A percentile compares a stretch with the other conserved stretches of the same genome.
These are phyloP conservation scores for Pelodytes ibericus DNA, from an alignment of 2,797 vertebrate species.

Conservation along the genomic window DNA sequence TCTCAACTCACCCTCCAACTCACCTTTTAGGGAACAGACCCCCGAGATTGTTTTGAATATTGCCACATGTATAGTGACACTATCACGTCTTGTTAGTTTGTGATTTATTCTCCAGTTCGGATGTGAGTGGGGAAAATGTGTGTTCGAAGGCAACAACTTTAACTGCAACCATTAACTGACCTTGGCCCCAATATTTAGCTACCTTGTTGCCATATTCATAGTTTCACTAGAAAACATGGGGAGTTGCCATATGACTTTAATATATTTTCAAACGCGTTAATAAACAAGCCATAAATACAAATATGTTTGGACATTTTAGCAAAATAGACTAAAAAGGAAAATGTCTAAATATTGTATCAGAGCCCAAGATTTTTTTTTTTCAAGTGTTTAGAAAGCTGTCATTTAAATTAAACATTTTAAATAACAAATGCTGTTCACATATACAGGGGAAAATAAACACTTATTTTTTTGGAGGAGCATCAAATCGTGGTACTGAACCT, in stretches of 20 bases:
- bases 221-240: neutral
- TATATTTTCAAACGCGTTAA: constrained; percentile 29
- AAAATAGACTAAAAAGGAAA: constrained; percentile 4
- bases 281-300: constrained; percentile 24
- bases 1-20: too few relatives aligned
- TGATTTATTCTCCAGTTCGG: too few relatives aligned
- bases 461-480: neutral
- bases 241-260: constrained; percentile 18
- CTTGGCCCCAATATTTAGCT: too few relatives aligned
- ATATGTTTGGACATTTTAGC: constrained; percentile 1
- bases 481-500: neutral
- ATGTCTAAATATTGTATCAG: constrained; percentile 15
- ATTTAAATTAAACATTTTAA: neutral
- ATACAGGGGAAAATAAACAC: constrained; percentile 5
- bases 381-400: constrained; percentile 3
- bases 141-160: too few relatives aligned
- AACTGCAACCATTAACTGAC: too few relatives aligned
- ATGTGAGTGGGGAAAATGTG: too few relatives aligned
- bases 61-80: too few relatives aligned
- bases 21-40: too few relatives aligned
- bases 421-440: constrained; percentile 7
- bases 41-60: too few relatives aligned
- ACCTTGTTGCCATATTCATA: neutral
- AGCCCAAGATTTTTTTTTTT: constrained; percentile 13
- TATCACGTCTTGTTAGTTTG: too few relatives aligned